Conservation (phyloP, 2,113 vertebrate genomes). For the Petromus typicus region DNA sequence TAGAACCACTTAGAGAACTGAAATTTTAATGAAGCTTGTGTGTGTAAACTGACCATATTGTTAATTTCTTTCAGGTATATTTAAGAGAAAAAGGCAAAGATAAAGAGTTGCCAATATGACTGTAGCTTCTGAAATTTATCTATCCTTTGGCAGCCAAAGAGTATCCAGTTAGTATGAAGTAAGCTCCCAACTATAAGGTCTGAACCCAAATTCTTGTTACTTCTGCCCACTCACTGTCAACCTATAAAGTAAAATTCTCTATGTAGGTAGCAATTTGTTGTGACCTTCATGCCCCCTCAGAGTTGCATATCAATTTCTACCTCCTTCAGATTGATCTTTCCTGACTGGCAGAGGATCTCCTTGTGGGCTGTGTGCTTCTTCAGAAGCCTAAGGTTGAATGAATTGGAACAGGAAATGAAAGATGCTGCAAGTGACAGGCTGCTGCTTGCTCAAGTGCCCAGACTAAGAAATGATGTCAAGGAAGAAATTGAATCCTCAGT, state of each 20-base stretch:
- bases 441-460: conserved; percentile 6
- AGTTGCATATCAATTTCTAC: conserved; percentile 24
- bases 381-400: conserved; percentile 69
- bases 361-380: background rate
- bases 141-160: conserved; percentile 61
- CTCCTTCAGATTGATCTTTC: conserved; percentile 28
- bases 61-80: conserved; percentile 8
- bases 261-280: conserved; percentile 39
- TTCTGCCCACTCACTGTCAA: conserved; percentile 38
- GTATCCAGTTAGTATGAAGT: conserved; percentile 39
- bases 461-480: conserved; percentile 17
- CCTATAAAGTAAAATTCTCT: conserved; percentile 47
- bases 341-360: conserved; percentile 29
- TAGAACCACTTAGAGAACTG: background rate
- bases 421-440: conserved; percentile 27
- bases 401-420: conserved; percentile 58
- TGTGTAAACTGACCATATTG: background rate
- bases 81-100: conserved; percentile 36
- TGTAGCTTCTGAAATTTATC: conserved; percentile 39
- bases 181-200: background rate
- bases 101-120: conserved; percentile 17
- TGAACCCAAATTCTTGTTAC: background rate
- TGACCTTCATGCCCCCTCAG: background rate
- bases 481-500: background rate
- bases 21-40: conserved; percentile 37